Evolutionary conservation across 2,888 invertebrate genomes (phyloP).

Genomic region (Ophion ventricosus): DNA sequence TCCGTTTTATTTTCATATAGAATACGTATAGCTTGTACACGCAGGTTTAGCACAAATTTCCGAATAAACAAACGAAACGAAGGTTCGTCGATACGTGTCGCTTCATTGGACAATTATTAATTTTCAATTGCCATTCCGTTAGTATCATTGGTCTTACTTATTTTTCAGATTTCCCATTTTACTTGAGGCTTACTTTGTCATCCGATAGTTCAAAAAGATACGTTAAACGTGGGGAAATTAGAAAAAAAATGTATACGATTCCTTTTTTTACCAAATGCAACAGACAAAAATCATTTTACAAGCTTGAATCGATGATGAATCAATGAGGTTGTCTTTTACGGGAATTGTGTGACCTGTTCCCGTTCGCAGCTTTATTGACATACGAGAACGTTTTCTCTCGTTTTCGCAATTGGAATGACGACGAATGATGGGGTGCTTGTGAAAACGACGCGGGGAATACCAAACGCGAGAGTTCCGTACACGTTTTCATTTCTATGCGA

Average conservation of each 20-base stretch:
- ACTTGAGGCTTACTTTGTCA: no score
- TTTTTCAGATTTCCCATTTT: no score
- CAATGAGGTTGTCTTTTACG: no score
- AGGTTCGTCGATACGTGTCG: conserved; percentile 10
- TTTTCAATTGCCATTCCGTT: background rate
- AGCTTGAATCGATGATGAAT: no score
- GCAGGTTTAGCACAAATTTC: conserved; percentile 37
- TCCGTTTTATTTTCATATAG: conserved; percentile 65
- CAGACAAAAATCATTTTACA: no score
- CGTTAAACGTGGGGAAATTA: no score
- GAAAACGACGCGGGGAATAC: background rate
- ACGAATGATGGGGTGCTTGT: background rate
- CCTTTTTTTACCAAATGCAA: no score
- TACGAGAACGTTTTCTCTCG: background rate
- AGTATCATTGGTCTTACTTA: no score
- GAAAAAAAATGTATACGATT: no score
- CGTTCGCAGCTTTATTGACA: background rate
- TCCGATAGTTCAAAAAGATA: no score
- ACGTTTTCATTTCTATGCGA: conserved; percentile 11
- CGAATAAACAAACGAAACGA: conserved; percentile 41
- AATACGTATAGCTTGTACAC: conserved; percentile 54
- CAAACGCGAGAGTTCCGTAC: background rate
- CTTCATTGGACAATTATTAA: background rate
- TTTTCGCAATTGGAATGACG: background rate
- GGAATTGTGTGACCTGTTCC: no score